Conservation (phyloP, 2,797 vertebrate genomes). For the Morelia viridis region DNA sequence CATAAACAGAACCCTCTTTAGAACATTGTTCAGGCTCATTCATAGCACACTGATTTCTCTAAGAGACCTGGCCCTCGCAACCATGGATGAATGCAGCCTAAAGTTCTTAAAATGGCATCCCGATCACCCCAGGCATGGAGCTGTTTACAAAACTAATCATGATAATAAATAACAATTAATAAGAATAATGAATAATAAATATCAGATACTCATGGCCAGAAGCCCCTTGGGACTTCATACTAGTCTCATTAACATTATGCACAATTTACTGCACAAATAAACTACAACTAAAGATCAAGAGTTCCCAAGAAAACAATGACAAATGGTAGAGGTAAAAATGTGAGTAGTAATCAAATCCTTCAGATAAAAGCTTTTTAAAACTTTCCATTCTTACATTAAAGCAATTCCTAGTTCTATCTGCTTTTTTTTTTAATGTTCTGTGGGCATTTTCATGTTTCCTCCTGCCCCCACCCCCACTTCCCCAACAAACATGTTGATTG, state of each 20-base stretch:
- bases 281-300: constrained; percentile 68
- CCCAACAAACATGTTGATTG: not conserved
- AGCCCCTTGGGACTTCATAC: constrained; percentile 58
- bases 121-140: constrained; percentile 60
- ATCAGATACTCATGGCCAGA: constrained; percentile 40
- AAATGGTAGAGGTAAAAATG: constrained; percentile 64
- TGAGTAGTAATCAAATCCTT: constrained; percentile 27
- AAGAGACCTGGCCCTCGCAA: not conserved
- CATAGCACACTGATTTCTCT: not conserved
- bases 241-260: constrained; percentile 29
- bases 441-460: not conserved
- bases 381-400: constrained; percentile 47
- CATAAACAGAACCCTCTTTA: not conserved
- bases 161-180: constrained; percentile 73
- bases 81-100: constrained; percentile 48
- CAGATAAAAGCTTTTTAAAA: constrained; percentile 61
- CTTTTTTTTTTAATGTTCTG: not conserved
- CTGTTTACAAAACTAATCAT: constrained; percentile 65
- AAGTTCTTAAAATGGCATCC: constrained; percentile 61
- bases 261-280: constrained; percentile 71
- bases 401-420: constrained; percentile 27
- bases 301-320: constrained; percentile 63
- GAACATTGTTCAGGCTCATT: not conserved
- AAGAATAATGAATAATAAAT: constrained; percentile 71
- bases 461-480: not conserved